Evolutionary conservation across 2,888 invertebrate genomes (phyloP).

Genomic region (Caenorhabditis japonica): DNA sequence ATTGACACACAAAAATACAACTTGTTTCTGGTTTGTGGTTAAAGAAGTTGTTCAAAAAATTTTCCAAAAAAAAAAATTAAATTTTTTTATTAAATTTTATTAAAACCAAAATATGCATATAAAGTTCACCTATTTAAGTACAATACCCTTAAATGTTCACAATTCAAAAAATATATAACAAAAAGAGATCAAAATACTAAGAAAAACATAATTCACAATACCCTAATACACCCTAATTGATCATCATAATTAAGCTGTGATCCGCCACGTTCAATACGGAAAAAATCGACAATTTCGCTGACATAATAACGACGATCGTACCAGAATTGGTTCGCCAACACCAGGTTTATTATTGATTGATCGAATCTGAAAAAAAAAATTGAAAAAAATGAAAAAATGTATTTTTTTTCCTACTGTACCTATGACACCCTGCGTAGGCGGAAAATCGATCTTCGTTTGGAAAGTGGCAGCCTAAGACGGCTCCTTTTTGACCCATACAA

Average conservation of each 20-base stretch:
- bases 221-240: slow-evolving; percentile 1
- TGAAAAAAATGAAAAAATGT: slow-evolving; percentile 53
- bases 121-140: no score
- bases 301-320: slow-evolving; percentile 72
- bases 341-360: slow-evolving; percentile 78
- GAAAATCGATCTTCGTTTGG: slow-evolving; percentile 29
- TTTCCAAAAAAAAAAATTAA: no score
- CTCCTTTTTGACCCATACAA: slow-evolving; percentile 77
- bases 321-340: slow-evolving; percentile 77
- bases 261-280: slow-evolving; percentile 51
- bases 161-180: no score
- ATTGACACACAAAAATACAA: no score
- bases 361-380: slow-evolving; percentile 37
- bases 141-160: no score
- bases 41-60: no score
- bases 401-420: no score
- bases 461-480: slow-evolving; percentile 38
- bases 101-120: no score
- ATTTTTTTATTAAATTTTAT: no score
- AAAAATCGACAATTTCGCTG: slow-evolving; percentile 61
- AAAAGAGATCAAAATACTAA: no score
- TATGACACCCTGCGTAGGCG: slow-evolving; percentile 76
- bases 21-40: no score
- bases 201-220: no score
- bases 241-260: background rate